Base-by-base conservation (phyloP, 1,140 invertebrate genomes). In the Chelonus insularis region DNA sequence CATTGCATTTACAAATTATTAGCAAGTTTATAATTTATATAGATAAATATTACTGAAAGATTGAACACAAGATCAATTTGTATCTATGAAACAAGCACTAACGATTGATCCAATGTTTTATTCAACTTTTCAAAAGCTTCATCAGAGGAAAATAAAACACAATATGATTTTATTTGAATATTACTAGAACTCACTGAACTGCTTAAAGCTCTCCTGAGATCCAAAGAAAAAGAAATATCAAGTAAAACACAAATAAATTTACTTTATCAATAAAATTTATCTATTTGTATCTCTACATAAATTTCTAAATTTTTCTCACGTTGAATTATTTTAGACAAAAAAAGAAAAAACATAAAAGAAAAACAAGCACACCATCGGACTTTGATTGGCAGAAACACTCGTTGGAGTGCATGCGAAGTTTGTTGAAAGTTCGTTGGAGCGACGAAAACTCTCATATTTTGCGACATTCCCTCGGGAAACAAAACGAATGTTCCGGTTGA, bases 361-460 rank as follows among this genome's bases (percentile, higher is more conserved):
- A 21, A 48, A 48, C 14, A 29, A 11, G 12, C n/a, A 25, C 23
- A 23, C 11, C 21, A 5, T 7, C 45, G 18, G 14, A 55, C 60
- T 52, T 67, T 66, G 70, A 72, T 72, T 71, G 69, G 52, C 64
- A 66, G 45, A 36, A 48, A 48, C 23, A 32, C 25, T 34, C 32
- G 32, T 52, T n/a, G 34, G 23, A 14, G 56, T 54, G 68, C 69
- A 63, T 63, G 59, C 56, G 41, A 67, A 67, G 54, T 68, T 64
- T 48, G 14, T 12, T 29, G 21, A 66, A 68, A 51, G 65, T 72
- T 39, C 18, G n/a, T 32, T 25, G 18, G 2, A 57, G 52, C 57
- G 60, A 52, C 50, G 32, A 56, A n/a, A 66, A 66, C 60, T 66
- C 56, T 62, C 61, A 68, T 68, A 67, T 68, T 65, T 64, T 54